Evolutionary conservation across 2,888 invertebrate genomes (phyloP).

Genomic region (Siphonodentalium dalli): DNA sequence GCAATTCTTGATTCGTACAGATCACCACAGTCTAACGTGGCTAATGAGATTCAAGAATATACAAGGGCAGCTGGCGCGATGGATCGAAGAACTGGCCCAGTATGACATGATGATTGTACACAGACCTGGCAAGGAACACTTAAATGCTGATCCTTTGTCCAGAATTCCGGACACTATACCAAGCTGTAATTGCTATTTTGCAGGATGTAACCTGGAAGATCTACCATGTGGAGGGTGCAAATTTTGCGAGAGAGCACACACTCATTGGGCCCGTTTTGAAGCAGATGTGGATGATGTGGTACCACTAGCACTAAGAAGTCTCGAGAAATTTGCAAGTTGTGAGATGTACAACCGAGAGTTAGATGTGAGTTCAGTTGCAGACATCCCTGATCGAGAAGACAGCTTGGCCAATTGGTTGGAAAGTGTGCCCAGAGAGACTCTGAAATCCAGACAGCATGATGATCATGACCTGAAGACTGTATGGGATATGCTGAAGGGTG

Average conservation of each 20-base stretch:
- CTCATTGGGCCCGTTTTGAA: conserved; percentile 6
- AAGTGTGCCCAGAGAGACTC: too few species aligned
- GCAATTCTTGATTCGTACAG: conserved; percentile 16
- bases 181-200: conserved; percentile 3
- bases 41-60: conserved; percentile 9
- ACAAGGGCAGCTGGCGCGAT: conserved; percentile 16
- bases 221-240: conserved; percentile 16
- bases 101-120: conserved; percentile 21
- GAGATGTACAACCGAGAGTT: too few species aligned
- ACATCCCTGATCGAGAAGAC: too few species aligned
- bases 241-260: conserved; percentile 7
- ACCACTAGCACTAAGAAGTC: conserved; percentile 4
- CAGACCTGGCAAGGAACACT: conserved; percentile 14
- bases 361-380: too few species aligned
- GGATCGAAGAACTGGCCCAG: conserved; percentile 18
- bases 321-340: too few species aligned
- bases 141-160: conserved; percentile 19
- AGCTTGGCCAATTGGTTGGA: too few species aligned
- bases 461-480: too few species aligned
- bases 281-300: conserved; percentile 16
- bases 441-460: too few species aligned
- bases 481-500: too few species aligned
- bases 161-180: not conserved
- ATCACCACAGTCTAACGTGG: conserved; percentile 15
- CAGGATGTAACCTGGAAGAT: not conserved